Percentiles rank a stretch among this genome's conserved stretches.
Evolutionary conservation across 1,140 invertebrate genomes (phyloP).

Genomic region (Drosophila pruinosa): DNA sequence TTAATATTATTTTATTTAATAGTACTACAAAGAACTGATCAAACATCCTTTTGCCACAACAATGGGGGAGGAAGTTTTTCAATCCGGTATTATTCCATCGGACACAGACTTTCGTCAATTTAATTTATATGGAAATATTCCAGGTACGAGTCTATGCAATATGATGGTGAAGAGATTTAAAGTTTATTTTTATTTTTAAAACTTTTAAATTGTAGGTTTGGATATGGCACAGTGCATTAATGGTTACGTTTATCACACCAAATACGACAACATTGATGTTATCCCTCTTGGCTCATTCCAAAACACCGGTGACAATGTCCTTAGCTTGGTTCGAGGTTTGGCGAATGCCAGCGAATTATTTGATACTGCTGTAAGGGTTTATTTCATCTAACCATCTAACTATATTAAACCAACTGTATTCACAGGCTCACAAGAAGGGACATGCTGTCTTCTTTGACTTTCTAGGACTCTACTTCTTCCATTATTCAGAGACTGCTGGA

Average conservation of each 20-base stretch:
- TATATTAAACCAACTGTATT: no score
- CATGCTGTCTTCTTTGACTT: slow-evolving; percentile 91
- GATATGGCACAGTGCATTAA: slow-evolving; percentile 96
- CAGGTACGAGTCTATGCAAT: slow-evolving; percentile 50
- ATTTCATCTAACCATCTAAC: no score
- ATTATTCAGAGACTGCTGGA: slow-evolving; percentile 85
- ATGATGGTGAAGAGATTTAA: no score
- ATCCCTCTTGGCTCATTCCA: slow-evolving; percentile 92
- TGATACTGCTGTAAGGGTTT: slow-evolving; percentile 85
- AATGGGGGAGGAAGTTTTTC: slow-evolving; percentile 92
- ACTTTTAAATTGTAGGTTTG: slow-evolving; percentile 77
- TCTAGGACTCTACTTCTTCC: slow-evolving; percentile 88
- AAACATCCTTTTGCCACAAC: slow-evolving; percentile 92
- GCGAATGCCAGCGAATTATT: slow-evolving; percentile 85
- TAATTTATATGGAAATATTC: slow-evolving; percentile 86
- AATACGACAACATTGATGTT: slow-evolving; percentile 89
- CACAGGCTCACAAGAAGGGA: slow-evolving; percentile 65
- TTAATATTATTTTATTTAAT: slow-evolving; percentile 84
- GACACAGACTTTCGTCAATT: slow-evolving; percentile 95
- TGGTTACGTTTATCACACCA: slow-evolving; percentile 96
- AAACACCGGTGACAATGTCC: slow-evolving; percentile 90
- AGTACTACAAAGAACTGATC: slow-evolving; percentile 91
- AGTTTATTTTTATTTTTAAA: background rate
- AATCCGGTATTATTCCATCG: slow-evolving; percentile 92
- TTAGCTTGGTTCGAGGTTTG: slow-evolving; percentile 87